Evolutionary conservation across 2,113 vertebrate genomes (phyloP).

Genomic region (Bostrychus sinensis): DNA sequence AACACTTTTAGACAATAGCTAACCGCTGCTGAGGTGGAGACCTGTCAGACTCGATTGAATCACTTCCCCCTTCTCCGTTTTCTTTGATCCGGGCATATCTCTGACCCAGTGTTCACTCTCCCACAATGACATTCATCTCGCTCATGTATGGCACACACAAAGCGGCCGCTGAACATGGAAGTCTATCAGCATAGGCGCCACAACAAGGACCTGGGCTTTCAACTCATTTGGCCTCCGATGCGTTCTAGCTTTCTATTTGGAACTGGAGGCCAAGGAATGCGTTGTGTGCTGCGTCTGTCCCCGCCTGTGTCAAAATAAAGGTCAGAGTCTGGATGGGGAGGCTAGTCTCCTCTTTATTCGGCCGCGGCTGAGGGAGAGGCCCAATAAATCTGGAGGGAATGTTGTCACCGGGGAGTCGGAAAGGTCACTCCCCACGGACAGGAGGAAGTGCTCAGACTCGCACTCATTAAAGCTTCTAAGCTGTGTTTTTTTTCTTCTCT

Average conservation of each 20-base stretch:
- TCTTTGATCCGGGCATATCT: slow-evolving; percentile 23
- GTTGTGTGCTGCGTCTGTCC: slow-evolving; percentile 41
- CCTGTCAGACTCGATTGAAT: slow-evolving; percentile 14
- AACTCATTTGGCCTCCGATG: slow-evolving; percentile 36
- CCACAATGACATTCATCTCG: slow-evolving; percentile 27
- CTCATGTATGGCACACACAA: slow-evolving; percentile 41
- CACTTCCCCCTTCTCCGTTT: slow-evolving; percentile 11
- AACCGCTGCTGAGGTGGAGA: slow-evolving; percentile 11
- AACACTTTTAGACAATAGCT: slow-evolving; percentile 11
- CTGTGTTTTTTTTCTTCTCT: slow-evolving; percentile 45
- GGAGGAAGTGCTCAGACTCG: slow-evolving; percentile 59
- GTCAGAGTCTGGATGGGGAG: slow-evolving; percentile 70
- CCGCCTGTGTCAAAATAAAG: slow-evolving; percentile 70
- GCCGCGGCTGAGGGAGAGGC: slow-evolving; percentile 59
- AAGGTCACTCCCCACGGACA: slow-evolving; percentile 78
- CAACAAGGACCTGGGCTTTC: slow-evolving; percentile 44
- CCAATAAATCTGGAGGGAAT: slow-evolving; percentile 76
- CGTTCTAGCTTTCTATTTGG: slow-evolving; percentile 52
- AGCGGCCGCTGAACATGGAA: slow-evolving; percentile 49
- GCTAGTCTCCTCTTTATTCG: slow-evolving; percentile 67
- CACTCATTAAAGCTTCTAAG: slow-evolving; percentile 76
- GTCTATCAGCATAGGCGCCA: slow-evolving; percentile 40
- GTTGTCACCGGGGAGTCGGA: slow-evolving; percentile 72
- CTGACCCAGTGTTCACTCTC: slow-evolving; percentile 1
- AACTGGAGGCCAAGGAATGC: slow-evolving; percentile 38